phyloP scores from a whole-genome alignment of 2,888 invertebrate genomes.

The Leucoptera coffeella region DNA sequence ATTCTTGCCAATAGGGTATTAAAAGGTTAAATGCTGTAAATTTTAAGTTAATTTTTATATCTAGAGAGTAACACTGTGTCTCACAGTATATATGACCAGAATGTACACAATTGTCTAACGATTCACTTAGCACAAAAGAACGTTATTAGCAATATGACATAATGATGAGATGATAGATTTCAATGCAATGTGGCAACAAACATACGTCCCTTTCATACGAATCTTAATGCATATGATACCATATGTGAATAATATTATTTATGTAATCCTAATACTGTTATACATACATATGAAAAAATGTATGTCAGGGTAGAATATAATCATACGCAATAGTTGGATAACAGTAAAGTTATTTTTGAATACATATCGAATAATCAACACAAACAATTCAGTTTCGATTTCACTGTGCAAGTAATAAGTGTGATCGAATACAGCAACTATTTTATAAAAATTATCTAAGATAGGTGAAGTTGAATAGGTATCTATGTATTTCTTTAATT shows the following conservation, averaged over 20 bases:
- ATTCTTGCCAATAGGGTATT: too few relatives aligned
- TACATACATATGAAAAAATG: too few relatives aligned
- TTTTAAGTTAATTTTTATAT: slow-evolving; percentile 20
- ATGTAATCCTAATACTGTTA: too few relatives aligned
- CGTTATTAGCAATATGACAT: slow-evolving; percentile 17
- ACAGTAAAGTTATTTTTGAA: too few relatives aligned
- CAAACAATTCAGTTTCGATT: too few relatives aligned
- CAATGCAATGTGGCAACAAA: slow-evolving; percentile 33
- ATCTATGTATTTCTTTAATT: too few relatives aligned
- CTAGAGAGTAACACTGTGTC: slow-evolving; percentile 18
- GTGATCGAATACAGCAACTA: slow-evolving; percentile 44
- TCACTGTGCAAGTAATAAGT: too few relatives aligned
- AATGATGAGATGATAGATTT: slow-evolving; percentile 26
- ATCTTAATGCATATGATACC: slow-evolving; percentile 15
- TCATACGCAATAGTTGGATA: too few relatives aligned
- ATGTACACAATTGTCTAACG: slow-evolving; percentile 35
- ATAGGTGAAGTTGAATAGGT: slow-evolving; percentile 35
- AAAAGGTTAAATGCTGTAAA: too few relatives aligned
- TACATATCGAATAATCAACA: too few relatives aligned
- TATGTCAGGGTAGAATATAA: too few relatives aligned
- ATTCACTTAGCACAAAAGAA: slow-evolving; percentile 21
- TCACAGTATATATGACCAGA: slow-evolving; percentile 44
- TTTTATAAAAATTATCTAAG: slow-evolving; percentile 41
- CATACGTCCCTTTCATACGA: slow-evolving; percentile 32
- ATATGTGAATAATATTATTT: too few relatives aligned